These are phyloP conservation scores for Phyllotreta cruciferae DNA, from an alignment of 2,888 invertebrate species.

Conservation along the genomic window DNA sequence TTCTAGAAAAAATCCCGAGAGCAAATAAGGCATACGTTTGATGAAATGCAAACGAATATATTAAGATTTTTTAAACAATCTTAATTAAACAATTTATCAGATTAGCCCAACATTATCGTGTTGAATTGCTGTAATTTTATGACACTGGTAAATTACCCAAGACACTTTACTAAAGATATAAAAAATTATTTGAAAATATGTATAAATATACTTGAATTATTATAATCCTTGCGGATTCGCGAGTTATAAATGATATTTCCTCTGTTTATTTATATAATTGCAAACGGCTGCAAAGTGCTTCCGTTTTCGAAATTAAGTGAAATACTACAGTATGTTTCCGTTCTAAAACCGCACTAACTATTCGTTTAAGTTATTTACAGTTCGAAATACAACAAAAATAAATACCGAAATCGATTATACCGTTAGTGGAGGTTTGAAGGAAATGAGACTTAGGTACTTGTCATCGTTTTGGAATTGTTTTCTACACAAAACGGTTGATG, in stretches of 20 bases:
- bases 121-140: no score
- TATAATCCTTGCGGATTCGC: conserved; percentile 6
- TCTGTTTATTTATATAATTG: conserved; percentile 49
- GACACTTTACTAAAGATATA: no score
- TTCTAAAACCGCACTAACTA: conserved; percentile 22
- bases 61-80: not conserved
- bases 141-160: no score
- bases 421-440: conserved; percentile 4
- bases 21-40: not conserved
- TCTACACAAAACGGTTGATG: no score
- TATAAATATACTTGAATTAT: not conserved
- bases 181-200: no score
- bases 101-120: no score
- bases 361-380: conserved; percentile 13
- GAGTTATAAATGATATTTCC: conserved; percentile 37
- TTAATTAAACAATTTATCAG: no score
- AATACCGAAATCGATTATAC: conserved; percentile 21
- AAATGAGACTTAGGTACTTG: conserved; percentile 5
- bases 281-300: conserved; percentile 39
- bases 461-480: conserved; percentile 6
- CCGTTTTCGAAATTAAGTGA: conserved; percentile 30
- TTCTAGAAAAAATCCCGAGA: not conserved
- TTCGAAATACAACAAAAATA: conserved; percentile 16
- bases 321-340: conserved; percentile 26
- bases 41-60: not conserved